Base-by-base conservation (phyloP, 2,888 invertebrate genomes). In the Monochamus alternatus region DNA sequence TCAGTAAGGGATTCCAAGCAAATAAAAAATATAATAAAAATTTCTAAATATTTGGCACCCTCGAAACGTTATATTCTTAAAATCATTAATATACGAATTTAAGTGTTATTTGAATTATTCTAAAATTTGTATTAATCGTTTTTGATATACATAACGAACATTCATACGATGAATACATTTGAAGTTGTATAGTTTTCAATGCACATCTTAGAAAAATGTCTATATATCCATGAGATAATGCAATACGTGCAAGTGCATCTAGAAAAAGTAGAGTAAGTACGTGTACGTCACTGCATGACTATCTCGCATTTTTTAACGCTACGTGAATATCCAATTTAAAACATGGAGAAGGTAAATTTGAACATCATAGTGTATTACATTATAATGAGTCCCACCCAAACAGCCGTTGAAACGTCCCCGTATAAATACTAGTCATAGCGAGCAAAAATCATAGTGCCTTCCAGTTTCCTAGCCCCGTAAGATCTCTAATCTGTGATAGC, bases 401-500 rank as follows among this genome's bases (percentile, higher is more conserved):
- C 43, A n/a, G 31, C 38, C n/a, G 43, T 7, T 38, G n/a, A 63
- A 63, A 63, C 63, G 38, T 44, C 38, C 38, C 38, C 38, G 14
- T 63, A 63, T 63, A 63, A 63, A 63, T 63, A 63, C 63, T n/a
- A 38, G 30, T 14, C 38, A 38, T 32, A 12, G 63, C 12, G 14
- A 63, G n/a, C 63, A 32, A 63, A 63, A 63, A 63, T 43, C 43
- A 63, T 63, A 63, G 63, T 63, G 63, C 63, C 63, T 63, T 63
- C 43, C n/a, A 63, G 38, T 63, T 44, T 10, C 63, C n/a, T 43
- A 63, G 14, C 63, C 63, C 38, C 63, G 10, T 63, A 43, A 63
- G 63, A 63, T 63, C 63, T 63, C 63, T 38, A 43, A 12, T 8
- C 63, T 63, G 38, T 63, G 63, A 63, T 63, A 63, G n/a, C 63